These are phyloP conservation scores for Cyprinodon diabolis DNA, from an alignment of 2,797 vertebrate species.

Conservation along the genomic window DNA sequence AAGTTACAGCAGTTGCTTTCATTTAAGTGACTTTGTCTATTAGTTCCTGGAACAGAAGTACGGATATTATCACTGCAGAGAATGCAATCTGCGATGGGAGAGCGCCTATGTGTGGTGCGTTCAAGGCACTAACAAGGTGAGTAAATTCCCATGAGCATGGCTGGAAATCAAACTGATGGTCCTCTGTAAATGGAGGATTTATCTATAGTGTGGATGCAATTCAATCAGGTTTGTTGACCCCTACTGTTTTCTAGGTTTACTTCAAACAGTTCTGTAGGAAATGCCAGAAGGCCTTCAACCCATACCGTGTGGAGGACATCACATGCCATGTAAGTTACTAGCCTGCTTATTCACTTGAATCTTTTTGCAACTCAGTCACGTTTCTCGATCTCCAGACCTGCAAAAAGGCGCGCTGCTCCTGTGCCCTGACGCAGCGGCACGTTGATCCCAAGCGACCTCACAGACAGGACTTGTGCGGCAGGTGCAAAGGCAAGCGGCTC, in stretches of 20 bases:
- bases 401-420: constrained; percentile 91
- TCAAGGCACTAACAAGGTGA: constrained; percentile 96
- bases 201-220: not conserved
- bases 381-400: constrained; percentile 80
- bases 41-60: constrained; percentile 99
- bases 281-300: constrained; percentile 95
- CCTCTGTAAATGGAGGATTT: not conserved
- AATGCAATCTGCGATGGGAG: constrained; percentile 96
- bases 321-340: constrained; percentile 87
- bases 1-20: not conserved
- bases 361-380: rapidly evolving
- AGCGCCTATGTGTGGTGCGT: constrained; percentile 99
- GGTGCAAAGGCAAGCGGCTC: constrained; percentile 96
- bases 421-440: constrained; percentile 89
- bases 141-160: constrained; percentile 13
- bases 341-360: not conserved
- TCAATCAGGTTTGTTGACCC: not conserved
- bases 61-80: constrained; percentile 96
- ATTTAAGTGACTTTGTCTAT: not conserved
- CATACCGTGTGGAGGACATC: constrained; percentile 96
- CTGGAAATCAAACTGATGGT: not conserved
- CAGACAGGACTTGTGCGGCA: constrained; percentile 94
- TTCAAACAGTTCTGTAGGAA: constrained; percentile 97
- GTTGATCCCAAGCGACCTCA: constrained; percentile 96
- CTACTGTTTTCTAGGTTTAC: constrained; percentile 85